Base-by-base conservation (phyloP, 2,888 invertebrate genomes). In the Drosophila recens region DNA sequence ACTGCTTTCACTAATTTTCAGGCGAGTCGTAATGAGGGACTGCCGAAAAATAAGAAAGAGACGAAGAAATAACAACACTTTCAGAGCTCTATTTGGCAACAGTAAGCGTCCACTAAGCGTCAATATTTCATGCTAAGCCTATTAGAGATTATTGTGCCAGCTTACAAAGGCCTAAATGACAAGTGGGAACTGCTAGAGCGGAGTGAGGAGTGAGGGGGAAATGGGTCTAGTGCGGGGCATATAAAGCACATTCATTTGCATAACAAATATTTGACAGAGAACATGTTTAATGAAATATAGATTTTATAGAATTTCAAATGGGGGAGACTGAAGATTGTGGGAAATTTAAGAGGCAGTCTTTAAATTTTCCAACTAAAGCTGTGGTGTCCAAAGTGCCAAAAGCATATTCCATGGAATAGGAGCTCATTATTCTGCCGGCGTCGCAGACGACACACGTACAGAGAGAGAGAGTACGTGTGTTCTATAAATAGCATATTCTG, bases 61-160 rank as follows among this genome's bases (percentile, higher is more conserved):
- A 27, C 5, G 27, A 27, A 53, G 40, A 49, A 42, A 67, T 53
- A 76, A 76, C 68, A 75, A 76, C 62, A 76, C 73, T 76, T 58
- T 73, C 69, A 30, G 57, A 76, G 72, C 72, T 71, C 74, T 75
- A 71, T 74, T 83, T 83, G 85, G 85, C 80, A 82, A 80, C 84
- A 82, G 68, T 82, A 82, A 82, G 84, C 87, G 73, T 84, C 80
- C 81, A 82, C 75, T 82, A 82, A 82, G 87, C 87, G 73, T 85
- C 82, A 82, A 86, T 86, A 86, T 86, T 85, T 86, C 80, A 86
- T 81, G 80, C 70, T 86, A 86, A 86, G 87, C 86, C 85, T 85
- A 85, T 87, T 86, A 85, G 71, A 72, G 86, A 86, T 84, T 86
- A 83, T 86, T 82, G 80, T 84, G 83, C 78, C 82, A 80, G 86